Conservation (phyloP, 2,113 vertebrate species). For the Anguilla rostrata region DNA sequence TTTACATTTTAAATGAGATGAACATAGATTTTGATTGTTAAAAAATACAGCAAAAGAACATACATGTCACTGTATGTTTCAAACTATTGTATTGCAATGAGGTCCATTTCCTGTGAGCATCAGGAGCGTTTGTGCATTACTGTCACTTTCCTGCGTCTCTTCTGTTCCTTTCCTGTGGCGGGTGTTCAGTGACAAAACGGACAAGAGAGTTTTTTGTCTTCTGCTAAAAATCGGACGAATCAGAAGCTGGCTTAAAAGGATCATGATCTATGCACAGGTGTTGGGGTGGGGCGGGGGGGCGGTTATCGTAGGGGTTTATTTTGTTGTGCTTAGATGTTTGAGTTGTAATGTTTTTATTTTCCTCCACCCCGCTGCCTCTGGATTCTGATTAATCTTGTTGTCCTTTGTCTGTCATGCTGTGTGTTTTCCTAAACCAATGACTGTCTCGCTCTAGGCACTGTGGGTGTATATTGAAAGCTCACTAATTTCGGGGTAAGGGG, state of each 20-base stretch:
- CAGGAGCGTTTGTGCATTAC: slow-evolving; percentile 96
- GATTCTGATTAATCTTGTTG: slow-evolving; percentile 20
- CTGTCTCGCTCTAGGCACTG: slow-evolving; percentile 74
- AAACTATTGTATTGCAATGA: slow-evolving; percentile 79
- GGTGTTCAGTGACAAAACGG: slow-evolving; percentile 49
- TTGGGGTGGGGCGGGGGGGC: slow-evolving; percentile 44
- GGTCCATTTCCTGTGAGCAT: slow-evolving; percentile 88
- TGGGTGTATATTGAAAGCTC: slow-evolving; percentile 72
- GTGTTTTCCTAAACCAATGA: slow-evolving; percentile 84
- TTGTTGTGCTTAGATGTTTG: slow-evolving; percentile 18
- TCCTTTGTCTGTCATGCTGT: slow-evolving; percentile 80
- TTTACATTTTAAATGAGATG: slow-evolving; percentile 95
- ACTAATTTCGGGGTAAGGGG: slow-evolving; percentile 14
- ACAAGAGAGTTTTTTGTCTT: slow-evolving; percentile 67
- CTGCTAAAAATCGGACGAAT: slow-evolving; percentile 73
- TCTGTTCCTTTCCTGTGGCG: slow-evolving; percentile 60
- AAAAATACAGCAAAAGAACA: slow-evolving; percentile 82
- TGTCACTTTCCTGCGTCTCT: slow-evolving; percentile 73
- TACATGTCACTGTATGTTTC: slow-evolving; percentile 85
- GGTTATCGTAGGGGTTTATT: slow-evolving; percentile 59
- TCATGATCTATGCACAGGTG: slow-evolving; percentile 97
- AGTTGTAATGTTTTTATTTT: slow-evolving; percentile 35
- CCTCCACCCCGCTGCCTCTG: slow-evolving; percentile 24
- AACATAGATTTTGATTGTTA: slow-evolving; percentile 92
- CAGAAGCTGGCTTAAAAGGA: slow-evolving; percentile 88